These are phyloP conservation scores for Phymorhynchus buccinoides DNA, from an alignment of 1,140 invertebrate species.

Conservation along the genomic window DNA sequence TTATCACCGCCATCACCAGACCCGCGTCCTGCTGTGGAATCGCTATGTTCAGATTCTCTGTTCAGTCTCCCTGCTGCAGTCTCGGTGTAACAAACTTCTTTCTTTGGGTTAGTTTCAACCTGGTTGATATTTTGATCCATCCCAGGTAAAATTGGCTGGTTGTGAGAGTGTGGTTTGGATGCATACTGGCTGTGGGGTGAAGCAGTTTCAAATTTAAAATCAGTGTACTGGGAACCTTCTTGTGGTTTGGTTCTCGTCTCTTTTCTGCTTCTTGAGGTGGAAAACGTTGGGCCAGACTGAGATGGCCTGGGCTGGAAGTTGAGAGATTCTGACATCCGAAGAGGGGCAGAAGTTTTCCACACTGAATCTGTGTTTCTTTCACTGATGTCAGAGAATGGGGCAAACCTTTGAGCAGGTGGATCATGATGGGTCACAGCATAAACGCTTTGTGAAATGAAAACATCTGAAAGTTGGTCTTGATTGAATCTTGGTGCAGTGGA, in stretches of 20 bases:
- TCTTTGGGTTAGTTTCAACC: neutral
- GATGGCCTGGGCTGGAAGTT: neutral
- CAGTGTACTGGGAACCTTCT: neutral
- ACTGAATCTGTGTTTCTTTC: neutral
- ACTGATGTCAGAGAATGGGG: neutral
- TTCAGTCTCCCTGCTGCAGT: neutral
- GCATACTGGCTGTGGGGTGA: neutral
- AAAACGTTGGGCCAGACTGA: constrained; percentile 7
- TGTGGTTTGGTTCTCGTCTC: neutral
- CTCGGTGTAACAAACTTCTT: neutral
- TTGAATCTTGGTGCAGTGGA: neutral
- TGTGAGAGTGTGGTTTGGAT: neutral
- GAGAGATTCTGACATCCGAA: neutral
- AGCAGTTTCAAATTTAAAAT: neutral
- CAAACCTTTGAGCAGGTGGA: neutral
- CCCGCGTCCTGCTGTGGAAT: neutral
- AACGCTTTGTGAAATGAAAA: neutral
- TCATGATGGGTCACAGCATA: neutral
- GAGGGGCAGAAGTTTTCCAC: neutral
- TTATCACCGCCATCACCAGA: constrained; percentile 12
- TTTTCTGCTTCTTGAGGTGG: neutral
- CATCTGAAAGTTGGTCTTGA: neutral
- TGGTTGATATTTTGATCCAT: neutral
- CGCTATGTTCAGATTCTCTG: neutral
- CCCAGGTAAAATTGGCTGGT: neutral